Conservation (phyloP, 1,140 invertebrate species). For the Papilio polytes region DNA sequence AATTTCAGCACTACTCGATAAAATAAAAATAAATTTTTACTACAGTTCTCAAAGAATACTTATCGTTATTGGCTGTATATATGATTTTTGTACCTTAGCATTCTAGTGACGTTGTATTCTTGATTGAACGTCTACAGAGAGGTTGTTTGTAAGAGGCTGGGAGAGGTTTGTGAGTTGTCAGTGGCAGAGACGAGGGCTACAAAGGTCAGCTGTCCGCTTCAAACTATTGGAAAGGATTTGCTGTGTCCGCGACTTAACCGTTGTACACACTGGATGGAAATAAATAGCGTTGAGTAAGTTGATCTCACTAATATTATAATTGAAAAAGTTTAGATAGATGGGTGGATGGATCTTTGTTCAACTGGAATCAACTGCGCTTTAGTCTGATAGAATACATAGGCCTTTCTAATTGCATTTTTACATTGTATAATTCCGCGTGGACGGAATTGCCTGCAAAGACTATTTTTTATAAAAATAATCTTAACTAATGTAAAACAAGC, state of each 20-base stretch:
- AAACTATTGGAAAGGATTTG: slow-evolving; percentile 72
- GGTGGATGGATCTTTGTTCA: too few species aligned
- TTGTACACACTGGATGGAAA: slow-evolving; percentile 45
- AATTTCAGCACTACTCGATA: neutral
- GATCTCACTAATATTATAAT: neutral
- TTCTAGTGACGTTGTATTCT: slow-evolving; percentile 56
- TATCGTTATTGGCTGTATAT: slow-evolving; percentile 17
- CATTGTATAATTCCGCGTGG: too few species aligned
- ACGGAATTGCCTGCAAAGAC: too few species aligned
- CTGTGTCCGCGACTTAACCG: slow-evolving; percentile 53
- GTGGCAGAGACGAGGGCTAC: slow-evolving; percentile 66
- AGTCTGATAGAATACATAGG: too few species aligned
- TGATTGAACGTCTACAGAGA: slow-evolving; percentile 61
- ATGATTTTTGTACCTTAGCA: slow-evolving; percentile 33
- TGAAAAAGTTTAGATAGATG: too few species aligned
- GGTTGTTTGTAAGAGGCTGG: slow-evolving; percentile 64
- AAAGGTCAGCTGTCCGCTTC: slow-evolving; percentile 60
- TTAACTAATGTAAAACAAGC: too few species aligned
- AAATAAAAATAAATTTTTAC: neutral
- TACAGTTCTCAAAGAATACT: neutral
- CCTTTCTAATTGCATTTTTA: too few species aligned
- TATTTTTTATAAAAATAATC: too few species aligned
- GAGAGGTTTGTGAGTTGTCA: slow-evolving; percentile 73
- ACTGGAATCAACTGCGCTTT: too few species aligned
- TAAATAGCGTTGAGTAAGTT: neutral